Percentiles rank a stretch among this genome's conserved stretches.
These are phyloP conservation scores for Dissostichus mawsoni DNA, from an alignment of 2,113 vertebrate genomes.

Conservation along the genomic window DNA sequence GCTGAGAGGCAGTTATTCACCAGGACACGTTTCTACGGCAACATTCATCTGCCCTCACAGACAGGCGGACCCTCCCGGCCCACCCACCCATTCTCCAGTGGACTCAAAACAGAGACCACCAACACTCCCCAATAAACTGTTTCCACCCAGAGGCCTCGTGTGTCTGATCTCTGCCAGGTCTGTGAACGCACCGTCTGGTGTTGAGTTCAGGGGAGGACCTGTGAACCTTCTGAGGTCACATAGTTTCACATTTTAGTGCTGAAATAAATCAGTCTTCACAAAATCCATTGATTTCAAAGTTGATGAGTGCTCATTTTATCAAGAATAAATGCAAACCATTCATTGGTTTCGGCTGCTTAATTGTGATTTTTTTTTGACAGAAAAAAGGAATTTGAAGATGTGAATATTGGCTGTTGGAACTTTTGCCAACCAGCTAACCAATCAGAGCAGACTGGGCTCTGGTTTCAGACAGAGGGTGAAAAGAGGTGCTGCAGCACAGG, in stretches of 20 bases:
- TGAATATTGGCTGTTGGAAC: neutral
- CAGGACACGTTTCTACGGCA: slow-evolving; percentile 46
- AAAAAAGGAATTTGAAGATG: neutral
- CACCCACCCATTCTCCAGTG: slow-evolving; percentile 65
- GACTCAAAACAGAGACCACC: slow-evolving; percentile 55
- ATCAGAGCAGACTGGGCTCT: too few relatives aligned
- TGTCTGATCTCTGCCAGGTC: slow-evolving; percentile 22
- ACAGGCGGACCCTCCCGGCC: slow-evolving; percentile 36
- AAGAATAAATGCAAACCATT: neutral
- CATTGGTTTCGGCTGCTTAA: neutral
- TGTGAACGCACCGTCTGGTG: slow-evolving; percentile 3
- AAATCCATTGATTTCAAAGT: neutral
- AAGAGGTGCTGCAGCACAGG: too few relatives aligned
- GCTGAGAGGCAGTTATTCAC: slow-evolving; percentile 68
- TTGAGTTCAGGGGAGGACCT: slow-evolving; percentile 8
- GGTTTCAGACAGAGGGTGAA: too few relatives aligned
- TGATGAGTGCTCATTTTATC: neutral
- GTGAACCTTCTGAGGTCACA: neutral
- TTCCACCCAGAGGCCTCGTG: slow-evolving; percentile 21
- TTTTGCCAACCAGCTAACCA: too few relatives aligned
- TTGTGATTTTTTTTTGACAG: neutral
- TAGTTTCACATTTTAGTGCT: neutral
- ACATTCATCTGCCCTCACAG: slow-evolving; percentile 39
- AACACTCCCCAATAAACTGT: slow-evolving; percentile 32
- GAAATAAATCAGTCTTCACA: neutral